A percentile compares a stretch with the other conserved stretches of the same genome.
phyloP scores from a whole-genome alignment of 2,888 invertebrate species.

The Synergus umbraculus region DNA sequence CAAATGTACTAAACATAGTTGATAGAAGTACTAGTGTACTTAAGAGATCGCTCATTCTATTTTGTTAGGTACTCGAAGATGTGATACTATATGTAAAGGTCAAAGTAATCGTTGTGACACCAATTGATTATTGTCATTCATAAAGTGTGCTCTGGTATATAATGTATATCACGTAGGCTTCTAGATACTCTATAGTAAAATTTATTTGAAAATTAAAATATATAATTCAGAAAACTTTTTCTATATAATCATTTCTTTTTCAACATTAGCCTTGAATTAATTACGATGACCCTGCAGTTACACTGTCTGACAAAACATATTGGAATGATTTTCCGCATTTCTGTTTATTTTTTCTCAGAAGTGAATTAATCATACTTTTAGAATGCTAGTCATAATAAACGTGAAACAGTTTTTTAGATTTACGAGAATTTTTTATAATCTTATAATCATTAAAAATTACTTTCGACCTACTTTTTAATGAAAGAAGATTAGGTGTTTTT shows the following conservation, averaged over 20 bases:
- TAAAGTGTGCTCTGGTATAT: not conserved
- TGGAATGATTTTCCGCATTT: slow-evolving; percentile 2
- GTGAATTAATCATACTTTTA: not conserved
- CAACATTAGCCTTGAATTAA: not conserved
- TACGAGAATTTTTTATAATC: not conserved
- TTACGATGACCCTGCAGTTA: not conserved
- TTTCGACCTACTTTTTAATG: not conserved
- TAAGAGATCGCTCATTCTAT: not conserved
- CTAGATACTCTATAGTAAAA: not conserved
- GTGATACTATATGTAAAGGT: slow-evolving; percentile 23
- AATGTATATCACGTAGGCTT: not conserved
- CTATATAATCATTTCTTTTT: no score
- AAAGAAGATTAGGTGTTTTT: not conserved
- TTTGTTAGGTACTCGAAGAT: slow-evolving; percentile 8
- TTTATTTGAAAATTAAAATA: not conserved
- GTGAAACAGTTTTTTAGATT: not conserved
- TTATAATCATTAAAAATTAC: not conserved
- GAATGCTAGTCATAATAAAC: not conserved
- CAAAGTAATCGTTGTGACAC: slow-evolving; percentile 35
- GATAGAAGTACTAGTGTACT: not conserved
- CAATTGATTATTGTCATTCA: slow-evolving; percentile 33
- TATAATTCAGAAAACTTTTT: no score
- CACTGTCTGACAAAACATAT: not conserved
- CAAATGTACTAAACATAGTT: not conserved
- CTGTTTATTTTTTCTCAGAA: not conserved